Conservation (phyloP, 2,113 vertebrate genomes). For the Crotalus tigris region DNA sequence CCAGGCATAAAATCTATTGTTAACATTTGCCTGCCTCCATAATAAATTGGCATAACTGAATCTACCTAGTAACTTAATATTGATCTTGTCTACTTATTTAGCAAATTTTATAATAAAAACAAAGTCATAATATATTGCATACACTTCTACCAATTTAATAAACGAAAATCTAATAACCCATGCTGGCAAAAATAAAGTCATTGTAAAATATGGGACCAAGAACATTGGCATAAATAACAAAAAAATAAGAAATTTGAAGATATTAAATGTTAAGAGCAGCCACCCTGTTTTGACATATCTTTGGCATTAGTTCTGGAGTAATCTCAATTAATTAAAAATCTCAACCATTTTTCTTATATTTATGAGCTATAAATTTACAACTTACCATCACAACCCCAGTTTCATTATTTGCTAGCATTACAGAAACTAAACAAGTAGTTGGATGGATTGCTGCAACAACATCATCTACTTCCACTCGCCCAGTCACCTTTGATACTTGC, state of each 20-base stretch:
- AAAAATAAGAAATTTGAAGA: neutral
- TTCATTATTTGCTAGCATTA: conserved; percentile 98
- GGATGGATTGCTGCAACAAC: conserved; percentile 79
- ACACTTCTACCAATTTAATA: neutral
- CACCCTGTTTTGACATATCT: neutral
- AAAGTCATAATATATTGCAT: neutral
- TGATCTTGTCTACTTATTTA: neutral
- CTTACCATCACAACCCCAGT: conserved; percentile 93
- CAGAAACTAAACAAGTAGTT: conserved; percentile 85
- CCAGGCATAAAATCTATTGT: neutral
- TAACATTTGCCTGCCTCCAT: neutral
- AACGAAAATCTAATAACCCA: neutral
- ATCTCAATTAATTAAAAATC: neutral
- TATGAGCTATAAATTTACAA: neutral
- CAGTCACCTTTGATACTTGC: conserved; percentile 77
- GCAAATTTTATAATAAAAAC: neutral
- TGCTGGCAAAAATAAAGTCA: neutral
- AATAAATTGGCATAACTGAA: neutral
- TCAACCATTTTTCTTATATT: neutral
- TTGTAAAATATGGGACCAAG: neutral
- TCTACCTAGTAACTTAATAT: neutral
- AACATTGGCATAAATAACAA: neutral
- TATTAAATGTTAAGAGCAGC: neutral
- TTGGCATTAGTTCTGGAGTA: neutral
- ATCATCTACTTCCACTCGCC: conserved; percentile 80